Conservation (phyloP, 2,888 invertebrate species). For the Pandemis corylana region DNA sequence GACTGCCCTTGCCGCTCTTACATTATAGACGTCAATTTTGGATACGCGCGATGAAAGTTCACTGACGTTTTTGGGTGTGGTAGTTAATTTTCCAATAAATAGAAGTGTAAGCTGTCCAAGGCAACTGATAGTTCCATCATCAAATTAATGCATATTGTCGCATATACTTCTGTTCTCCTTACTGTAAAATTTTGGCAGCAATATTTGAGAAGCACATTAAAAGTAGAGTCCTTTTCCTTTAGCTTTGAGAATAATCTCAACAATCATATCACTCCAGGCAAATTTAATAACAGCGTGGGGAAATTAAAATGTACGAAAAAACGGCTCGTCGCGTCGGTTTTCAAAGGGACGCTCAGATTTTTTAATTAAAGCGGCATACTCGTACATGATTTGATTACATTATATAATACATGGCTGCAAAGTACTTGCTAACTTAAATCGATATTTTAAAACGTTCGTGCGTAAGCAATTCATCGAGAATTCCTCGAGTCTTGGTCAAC, state of each 20-base stretch:
- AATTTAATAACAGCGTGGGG: slow-evolving; percentile 1
- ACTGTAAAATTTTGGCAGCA: too few relatives aligned
- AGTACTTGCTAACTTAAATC: slow-evolving; percentile 15
- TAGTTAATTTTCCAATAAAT: too few relatives aligned
- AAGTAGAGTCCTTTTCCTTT: too few relatives aligned
- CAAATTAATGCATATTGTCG: too few relatives aligned
- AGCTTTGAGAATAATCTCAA: neutral
- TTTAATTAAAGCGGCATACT: slow-evolving; percentile 12
- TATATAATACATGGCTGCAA: neutral
- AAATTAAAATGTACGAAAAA: slow-evolving; percentile 15
- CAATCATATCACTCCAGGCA: neutral
- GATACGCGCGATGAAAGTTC: too few relatives aligned
- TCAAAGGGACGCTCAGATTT: slow-evolving; percentile 9
- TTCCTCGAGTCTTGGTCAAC: neutral
- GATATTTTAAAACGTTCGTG: slow-evolving; percentile 2
- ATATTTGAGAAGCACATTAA: too few relatives aligned
- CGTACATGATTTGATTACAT: neutral
- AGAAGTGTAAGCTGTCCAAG: too few relatives aligned
- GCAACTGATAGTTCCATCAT: too few relatives aligned
- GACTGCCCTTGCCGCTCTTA: too few relatives aligned
- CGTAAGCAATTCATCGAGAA: neutral
- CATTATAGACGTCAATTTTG: too few relatives aligned
- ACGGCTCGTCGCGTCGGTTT: neutral
- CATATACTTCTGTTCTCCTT: too few relatives aligned
- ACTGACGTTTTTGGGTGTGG: too few relatives aligned